Conservation (phyloP, 2,797 vertebrate genomes). For the Bradypodion ventrale region DNA sequence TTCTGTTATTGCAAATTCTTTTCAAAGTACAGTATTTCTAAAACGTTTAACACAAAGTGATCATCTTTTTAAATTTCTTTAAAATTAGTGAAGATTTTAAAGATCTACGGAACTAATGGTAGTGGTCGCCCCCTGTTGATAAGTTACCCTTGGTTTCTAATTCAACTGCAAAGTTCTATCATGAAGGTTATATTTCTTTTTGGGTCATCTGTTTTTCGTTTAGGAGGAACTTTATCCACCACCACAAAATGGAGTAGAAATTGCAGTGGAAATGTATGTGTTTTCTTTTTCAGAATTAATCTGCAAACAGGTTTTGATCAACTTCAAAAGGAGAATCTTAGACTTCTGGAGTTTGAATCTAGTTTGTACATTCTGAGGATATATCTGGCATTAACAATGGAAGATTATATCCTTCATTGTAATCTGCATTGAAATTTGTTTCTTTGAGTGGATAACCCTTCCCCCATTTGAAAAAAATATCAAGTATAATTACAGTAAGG, state of each 20-base stretch:
- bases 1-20: background rate
- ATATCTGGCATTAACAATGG: constrained; percentile 7
- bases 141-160: constrained; percentile 52
- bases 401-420: constrained; percentile 19
- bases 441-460: background rate
- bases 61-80: constrained; percentile 7
- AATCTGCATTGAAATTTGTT: background rate
- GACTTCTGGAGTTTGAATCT: background rate
- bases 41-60: background rate
- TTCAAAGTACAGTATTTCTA: background rate
- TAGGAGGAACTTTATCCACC: constrained; percentile 24
- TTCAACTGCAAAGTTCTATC: constrained; percentile 49
- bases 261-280: constrained; percentile 7
- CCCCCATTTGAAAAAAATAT: too few species aligned
- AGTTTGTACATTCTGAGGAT: background rate
- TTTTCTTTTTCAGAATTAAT: constrained; percentile 29
- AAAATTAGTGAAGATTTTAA: too few species aligned
- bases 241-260: background rate
- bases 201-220: constrained; percentile 63
- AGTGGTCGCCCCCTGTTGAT: constrained; percentile 38
- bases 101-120: constrained; percentile 16
- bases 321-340: constrained; percentile 52
- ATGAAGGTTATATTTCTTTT: constrained; percentile 48
- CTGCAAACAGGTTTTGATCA: constrained; percentile 27
- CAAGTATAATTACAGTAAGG: background rate